Conservation (phyloP, 2,113 vertebrate species). For the Zootoca vivipara region DNA sequence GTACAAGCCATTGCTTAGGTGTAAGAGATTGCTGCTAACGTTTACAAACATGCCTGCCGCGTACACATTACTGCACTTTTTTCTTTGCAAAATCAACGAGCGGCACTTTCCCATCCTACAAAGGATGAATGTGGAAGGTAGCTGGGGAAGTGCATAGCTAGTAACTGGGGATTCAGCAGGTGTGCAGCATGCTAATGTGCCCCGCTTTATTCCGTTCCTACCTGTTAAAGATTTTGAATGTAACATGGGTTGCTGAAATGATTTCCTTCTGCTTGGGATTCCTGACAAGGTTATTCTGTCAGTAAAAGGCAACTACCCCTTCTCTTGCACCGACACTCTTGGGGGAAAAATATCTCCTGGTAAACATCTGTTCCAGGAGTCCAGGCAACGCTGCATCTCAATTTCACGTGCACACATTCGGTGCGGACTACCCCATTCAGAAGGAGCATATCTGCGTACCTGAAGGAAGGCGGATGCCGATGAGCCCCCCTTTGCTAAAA, state of each 20-base stretch:
- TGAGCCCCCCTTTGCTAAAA: neutral
- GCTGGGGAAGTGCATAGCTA: slow-evolving; percentile 47
- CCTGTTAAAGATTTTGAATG: slow-evolving; percentile 32
- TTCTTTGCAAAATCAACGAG: slow-evolving; percentile 60
- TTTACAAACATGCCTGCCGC: slow-evolving; percentile 48
- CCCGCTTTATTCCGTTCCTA: slow-evolving; percentile 53
- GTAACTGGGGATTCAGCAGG: slow-evolving; percentile 36
- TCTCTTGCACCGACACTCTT: slow-evolving; percentile 48
- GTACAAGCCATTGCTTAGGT: neutral
- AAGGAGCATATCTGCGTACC: neutral
- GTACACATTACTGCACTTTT: slow-evolving; percentile 65
- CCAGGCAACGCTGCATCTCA: slow-evolving; percentile 27
- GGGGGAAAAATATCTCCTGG: slow-evolving; percentile 22
- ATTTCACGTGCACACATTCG: neutral
- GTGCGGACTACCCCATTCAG: neutral
- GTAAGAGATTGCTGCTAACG: neutral
- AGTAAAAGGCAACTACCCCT: slow-evolving; percentile 31
- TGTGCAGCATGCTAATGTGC: slow-evolving; percentile 30
- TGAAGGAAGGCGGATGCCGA: neutral
- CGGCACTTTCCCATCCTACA: slow-evolving; percentile 54
- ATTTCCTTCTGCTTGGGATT: slow-evolving; percentile 46
- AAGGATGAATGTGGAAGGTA: slow-evolving; percentile 42
- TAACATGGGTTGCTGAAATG: slow-evolving; percentile 35
- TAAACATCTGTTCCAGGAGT: slow-evolving; percentile 37
- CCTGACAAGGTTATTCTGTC: slow-evolving; percentile 32